These are phyloP conservation scores for Mesitornis unicolor DNA, from an alignment of 2,113 vertebrate species.

Conservation along the genomic window DNA sequence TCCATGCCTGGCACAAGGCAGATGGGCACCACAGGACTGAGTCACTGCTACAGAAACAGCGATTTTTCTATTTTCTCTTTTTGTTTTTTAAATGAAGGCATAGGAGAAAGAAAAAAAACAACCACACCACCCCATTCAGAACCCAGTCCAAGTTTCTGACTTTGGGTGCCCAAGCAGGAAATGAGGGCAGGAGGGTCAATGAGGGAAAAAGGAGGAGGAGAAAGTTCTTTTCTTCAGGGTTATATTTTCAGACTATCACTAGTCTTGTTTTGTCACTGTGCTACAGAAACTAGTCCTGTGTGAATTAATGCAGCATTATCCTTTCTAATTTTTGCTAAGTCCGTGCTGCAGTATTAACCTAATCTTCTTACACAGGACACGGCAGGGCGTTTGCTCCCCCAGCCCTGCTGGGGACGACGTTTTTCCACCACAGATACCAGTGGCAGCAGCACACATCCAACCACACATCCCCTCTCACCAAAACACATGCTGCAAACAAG, in stretches of 20 bases:
- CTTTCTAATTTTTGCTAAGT: slow-evolving; percentile 42
- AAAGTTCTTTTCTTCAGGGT: slow-evolving; percentile 24
- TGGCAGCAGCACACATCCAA: background rate
- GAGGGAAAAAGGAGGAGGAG: background rate
- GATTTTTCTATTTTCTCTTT: background rate
- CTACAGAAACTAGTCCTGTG: background rate
- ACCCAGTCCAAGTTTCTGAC: background rate
- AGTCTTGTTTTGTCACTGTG: slow-evolving; percentile 1
- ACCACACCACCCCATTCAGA: slow-evolving; percentile 20
- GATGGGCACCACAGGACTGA: slow-evolving; percentile 52
- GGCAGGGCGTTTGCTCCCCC: background rate
- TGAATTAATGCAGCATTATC: slow-evolving; percentile 22
- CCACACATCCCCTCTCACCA: background rate
- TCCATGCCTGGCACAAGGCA: slow-evolving; percentile 61
- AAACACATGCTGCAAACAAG: no score
- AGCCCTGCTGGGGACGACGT: background rate
- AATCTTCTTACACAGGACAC: background rate
- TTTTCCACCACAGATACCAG: background rate
- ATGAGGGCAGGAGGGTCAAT: background rate
- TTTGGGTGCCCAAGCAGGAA: slow-evolving; percentile 33
- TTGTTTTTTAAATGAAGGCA: background rate
- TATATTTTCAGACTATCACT: slow-evolving; percentile 11
- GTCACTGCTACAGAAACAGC: slow-evolving; percentile 48
- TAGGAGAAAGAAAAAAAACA: background rate
- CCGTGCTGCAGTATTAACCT: background rate